A percentile compares a stretch with the other conserved stretches of the same genome.
Conservation (phyloP, 2,113 vertebrate genomes). For the Epinephelus lanceolatus region DNA sequence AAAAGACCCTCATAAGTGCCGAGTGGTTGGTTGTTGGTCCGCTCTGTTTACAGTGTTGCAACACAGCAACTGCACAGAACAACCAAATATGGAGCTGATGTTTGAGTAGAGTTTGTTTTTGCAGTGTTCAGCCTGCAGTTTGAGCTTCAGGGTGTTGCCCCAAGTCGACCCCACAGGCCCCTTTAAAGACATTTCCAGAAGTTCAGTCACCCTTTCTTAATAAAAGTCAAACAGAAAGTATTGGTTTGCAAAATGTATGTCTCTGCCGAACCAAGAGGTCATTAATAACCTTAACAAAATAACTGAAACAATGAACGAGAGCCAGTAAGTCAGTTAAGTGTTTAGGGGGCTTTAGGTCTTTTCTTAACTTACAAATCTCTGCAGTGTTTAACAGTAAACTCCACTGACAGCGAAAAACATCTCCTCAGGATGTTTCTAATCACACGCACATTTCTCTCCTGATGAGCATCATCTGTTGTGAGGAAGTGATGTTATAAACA, state of each 20-base stretch:
- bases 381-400: not conserved
- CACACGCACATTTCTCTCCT: constrained; percentile 13
- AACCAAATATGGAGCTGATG: constrained; percentile 61
- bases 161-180: not conserved
- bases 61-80: constrained; percentile 17
- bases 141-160: not conserved
- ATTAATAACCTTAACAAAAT: not conserved
- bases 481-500: constrained; percentile 17
- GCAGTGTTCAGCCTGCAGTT: not conserved
- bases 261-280: not conserved
- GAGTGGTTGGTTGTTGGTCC: not conserved
- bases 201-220: not conserved
- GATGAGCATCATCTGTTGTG: constrained; percentile 25
- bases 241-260: not conserved
- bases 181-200: not conserved
- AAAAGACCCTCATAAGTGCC: not conserved
- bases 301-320: not conserved
- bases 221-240: not conserved
- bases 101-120: not conserved
- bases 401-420: not conserved
- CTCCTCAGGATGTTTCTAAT: constrained; percentile 41
- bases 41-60: constrained; percentile 48
- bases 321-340: not conserved
- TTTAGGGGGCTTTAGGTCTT: too few relatives aligned
- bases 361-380: not conserved